These are phyloP conservation scores for Octopus sinensis DNA, from an alignment of 1,140 invertebrate species.

Conservation along the genomic window DNA sequence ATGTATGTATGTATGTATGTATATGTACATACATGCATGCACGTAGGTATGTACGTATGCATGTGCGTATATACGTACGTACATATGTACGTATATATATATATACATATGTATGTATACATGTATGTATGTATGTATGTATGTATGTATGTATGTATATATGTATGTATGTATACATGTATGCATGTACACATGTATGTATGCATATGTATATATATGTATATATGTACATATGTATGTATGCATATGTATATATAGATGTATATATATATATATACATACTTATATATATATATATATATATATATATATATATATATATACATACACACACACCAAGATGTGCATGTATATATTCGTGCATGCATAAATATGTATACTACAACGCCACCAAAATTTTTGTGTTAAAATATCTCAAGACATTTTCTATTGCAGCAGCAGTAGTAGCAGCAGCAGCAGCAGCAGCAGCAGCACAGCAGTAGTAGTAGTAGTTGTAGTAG, in stretches of 20 bases:
- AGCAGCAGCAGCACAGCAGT: too few relatives aligned
- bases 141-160: neutral
- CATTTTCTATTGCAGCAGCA: too few relatives aligned
- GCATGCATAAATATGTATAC: too few relatives aligned
- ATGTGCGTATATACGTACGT: neutral
- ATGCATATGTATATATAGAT: neutral
- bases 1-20: neutral
- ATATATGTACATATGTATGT: neutral
- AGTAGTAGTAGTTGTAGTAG: too few relatives aligned
- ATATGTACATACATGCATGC: neutral
- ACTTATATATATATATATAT: neutral
- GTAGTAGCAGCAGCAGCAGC: too few relatives aligned
- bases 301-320: too few relatives aligned
- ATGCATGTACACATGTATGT: neutral
- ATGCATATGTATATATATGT: neutral
- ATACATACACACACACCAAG: too few relatives aligned
- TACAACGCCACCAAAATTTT: too few relatives aligned
- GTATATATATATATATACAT: conserved; percentile 2
- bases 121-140: neutral
- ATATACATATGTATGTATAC: neutral
- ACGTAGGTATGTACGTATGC: neutral
- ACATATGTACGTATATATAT: neutral
- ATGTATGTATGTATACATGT: neutral
- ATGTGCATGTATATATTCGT: too few relatives aligned
- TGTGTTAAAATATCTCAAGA: too few relatives aligned